Percentiles rank a stretch among this genome's conserved stretches.
These are phyloP conservation scores for Nyctalus aviator DNA, from an alignment of 2,797 vertebrate species.

Conservation along the genomic window DNA sequence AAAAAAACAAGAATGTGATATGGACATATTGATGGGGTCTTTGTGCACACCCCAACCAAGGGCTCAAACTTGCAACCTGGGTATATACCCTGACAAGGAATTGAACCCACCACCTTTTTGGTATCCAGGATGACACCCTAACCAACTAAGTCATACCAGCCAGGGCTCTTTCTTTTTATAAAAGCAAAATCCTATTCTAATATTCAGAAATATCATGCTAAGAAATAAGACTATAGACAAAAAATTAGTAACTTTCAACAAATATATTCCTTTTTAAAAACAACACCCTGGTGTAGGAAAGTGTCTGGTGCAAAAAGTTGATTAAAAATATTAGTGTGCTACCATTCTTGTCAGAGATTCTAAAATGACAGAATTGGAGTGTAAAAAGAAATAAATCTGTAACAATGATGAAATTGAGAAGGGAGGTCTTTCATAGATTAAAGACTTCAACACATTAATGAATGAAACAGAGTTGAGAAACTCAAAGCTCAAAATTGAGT, in stretches of 20 bases:
- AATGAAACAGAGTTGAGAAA: neutral
- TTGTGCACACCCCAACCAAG: neutral
- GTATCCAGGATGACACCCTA: neutral
- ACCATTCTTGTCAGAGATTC: neutral
- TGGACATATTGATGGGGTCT: neutral
- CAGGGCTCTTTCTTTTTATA: neutral
- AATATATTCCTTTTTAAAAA: neutral
- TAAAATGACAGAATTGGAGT: neutral
- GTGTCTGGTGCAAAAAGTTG: neutral
- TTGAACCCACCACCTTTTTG: neutral
- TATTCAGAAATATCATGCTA: neutral
- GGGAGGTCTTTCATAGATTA: neutral
- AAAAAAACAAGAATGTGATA: neutral
- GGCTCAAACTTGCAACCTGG: neutral
- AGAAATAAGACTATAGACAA: neutral
- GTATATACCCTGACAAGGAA: neutral
- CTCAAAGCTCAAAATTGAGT: neutral
- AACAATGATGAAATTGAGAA: neutral
- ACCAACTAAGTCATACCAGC: neutral
- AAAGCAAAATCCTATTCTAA: conserved; percentile 17
- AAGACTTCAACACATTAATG: neutral
- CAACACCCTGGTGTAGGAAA: neutral
- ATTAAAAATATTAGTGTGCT: neutral
- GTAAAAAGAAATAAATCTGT: neutral
- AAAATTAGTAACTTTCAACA: conserved; percentile 16